Conservation (phyloP, 1,140 invertebrate species). For the Drosophila kepulauana region DNA sequence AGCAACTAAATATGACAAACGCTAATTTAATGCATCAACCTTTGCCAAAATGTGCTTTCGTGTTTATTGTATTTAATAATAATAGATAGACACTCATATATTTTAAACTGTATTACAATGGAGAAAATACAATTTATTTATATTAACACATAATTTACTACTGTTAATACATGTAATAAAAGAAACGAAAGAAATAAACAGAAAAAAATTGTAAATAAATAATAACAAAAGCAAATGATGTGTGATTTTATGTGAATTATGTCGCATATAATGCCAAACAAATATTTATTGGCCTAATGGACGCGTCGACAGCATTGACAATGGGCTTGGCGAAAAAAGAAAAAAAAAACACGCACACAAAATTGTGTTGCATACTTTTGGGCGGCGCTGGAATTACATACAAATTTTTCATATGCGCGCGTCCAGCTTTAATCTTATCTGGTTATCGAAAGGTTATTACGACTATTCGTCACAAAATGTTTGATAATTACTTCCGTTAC, state of each 20-base stretch:
- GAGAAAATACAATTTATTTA: slow-evolving; percentile 53
- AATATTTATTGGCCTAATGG: slow-evolving; percentile 14
- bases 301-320: slow-evolving; percentile 13
- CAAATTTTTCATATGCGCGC: too few relatives aligned
- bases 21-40: slow-evolving; percentile 59
- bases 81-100: slow-evolving; percentile 21
- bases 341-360: not conserved
- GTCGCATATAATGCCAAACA: slow-evolving; percentile 1
- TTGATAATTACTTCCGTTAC: slow-evolving; percentile 71
- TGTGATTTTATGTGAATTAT: slow-evolving; percentile 11
- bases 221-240: slow-evolving; percentile 29
- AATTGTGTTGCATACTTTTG: slow-evolving; percentile 11
- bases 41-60: slow-evolving; percentile 66
- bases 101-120: slow-evolving; percentile 25
- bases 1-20: slow-evolving; percentile 41
- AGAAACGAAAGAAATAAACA: slow-evolving; percentile 40
- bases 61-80: slow-evolving; percentile 33
- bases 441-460: slow-evolving; percentile 24
- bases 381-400: not conserved
- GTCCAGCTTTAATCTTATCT: slow-evolving; percentile 14
- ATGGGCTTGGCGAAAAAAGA: not conserved
- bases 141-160: slow-evolving; percentile 76
- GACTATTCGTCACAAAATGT: slow-evolving; percentile 55
- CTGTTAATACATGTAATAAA: slow-evolving; percentile 61
- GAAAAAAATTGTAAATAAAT: slow-evolving; percentile 47